A percentile compares a stretch with the other conserved stretches of the same genome.
phyloP scores from a whole-genome alignment of 1,140 invertebrate genomes.

The Lordiphosa mommai region DNA sequence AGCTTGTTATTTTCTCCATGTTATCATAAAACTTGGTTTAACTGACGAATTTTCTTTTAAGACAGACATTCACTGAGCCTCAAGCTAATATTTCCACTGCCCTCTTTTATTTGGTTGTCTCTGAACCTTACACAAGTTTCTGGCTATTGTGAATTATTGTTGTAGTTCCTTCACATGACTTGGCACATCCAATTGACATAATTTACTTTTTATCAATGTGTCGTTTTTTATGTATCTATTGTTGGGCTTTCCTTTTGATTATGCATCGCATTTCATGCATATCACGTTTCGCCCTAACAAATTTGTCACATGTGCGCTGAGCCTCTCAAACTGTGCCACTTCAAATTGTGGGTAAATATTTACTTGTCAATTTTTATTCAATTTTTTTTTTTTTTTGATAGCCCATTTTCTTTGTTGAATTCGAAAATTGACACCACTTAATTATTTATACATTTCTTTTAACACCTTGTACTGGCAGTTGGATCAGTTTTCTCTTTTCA shows the following conservation, averaged over 20 bases:
- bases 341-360: not conserved
- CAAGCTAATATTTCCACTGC: too few species aligned
- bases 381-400: too few species aligned
- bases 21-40: too few species aligned
- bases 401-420: not conserved
- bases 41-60: too few species aligned
- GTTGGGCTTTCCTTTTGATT: conserved; percentile 4
- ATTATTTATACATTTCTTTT: not conserved
- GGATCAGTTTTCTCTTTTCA: too few species aligned
- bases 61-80: too few species aligned
- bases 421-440: not conserved
- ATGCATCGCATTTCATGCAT: conserved; percentile 9
- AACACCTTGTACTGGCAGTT: not conserved
- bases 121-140: not conserved
- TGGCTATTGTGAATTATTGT: too few species aligned
- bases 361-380: not conserved
- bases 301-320: not conserved
- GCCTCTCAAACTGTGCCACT: not conserved
- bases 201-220: not conserved
- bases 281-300: conserved; percentile 1
- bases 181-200: conserved; percentile 13
- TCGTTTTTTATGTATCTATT: not conserved
- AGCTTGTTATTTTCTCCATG: too few species aligned
- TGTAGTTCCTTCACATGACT: conserved; percentile 2
- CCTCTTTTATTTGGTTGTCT: too few species aligned